phyloP scores from a whole-genome alignment of 2,113 vertebrate species.

The Polypterus senegalus region DNA sequence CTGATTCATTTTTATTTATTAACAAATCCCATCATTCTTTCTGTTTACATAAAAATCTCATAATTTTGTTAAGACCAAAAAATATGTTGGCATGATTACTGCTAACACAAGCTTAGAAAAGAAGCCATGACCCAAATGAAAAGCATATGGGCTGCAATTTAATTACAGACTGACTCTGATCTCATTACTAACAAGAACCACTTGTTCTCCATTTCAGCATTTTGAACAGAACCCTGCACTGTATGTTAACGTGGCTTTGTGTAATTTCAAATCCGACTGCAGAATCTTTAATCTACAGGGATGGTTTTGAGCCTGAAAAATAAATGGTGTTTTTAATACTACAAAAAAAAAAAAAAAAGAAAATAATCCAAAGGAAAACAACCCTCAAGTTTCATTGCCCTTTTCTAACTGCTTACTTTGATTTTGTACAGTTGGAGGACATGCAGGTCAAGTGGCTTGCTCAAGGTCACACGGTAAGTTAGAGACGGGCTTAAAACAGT shows the following conservation, averaged over 20 bases:
- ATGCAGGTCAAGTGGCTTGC: no score
- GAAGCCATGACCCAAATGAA: conserved; percentile 41
- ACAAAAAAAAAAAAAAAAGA: no score
- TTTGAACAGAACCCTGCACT: conserved; percentile 13
- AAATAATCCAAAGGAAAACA: no score
- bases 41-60: conserved; percentile 1
- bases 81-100: conserved; percentile 19
- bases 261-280: conserved; percentile 26
- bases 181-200: conserved; percentile 48
- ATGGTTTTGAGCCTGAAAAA: no score
- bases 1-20: no score
- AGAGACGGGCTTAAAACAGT: no score
- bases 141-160: conserved; percentile 53
- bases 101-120: conserved; percentile 21
- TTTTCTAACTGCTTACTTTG: no score
- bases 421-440: no score
- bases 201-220: conserved; percentile 41
- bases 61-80: conserved; percentile 20
- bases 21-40: no score
- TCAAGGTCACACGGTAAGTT: no score
- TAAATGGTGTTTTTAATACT: no score
- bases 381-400: no score
- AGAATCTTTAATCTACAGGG: conserved; percentile 13
- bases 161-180: conserved; percentile 46
- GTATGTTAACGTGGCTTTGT: conserved; percentile 20